Base-by-base conservation (phyloP, 2,797 vertebrate species). In the Protosalanx chinensis region DNA sequence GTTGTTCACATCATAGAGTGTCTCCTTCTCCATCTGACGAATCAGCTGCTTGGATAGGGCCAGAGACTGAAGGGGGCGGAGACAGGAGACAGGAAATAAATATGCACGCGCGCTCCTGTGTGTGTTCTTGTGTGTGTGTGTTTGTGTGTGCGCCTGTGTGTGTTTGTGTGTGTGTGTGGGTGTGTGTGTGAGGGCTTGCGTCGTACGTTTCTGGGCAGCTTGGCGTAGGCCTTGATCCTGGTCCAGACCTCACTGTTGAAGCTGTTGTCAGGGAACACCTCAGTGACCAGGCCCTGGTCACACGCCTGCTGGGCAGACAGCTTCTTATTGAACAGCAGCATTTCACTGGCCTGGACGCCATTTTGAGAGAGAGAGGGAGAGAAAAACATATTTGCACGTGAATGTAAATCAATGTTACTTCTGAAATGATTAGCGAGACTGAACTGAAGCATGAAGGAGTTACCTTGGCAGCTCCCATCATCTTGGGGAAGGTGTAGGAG, bases 311-410 rank as follows among this genome's bases (percentile, higher is more conserved):
- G 56, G 15, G 97, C 94, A 0, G 95, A 94, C 75, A 98, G 76
- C 90, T 95, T 95, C 89, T 92, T 96, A 67, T 94, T 97, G 80
- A 99, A 99, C 78, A 97, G 77, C 71, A 98, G 84, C 86, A 98
- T 87, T 84, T 98, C 95, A 46, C 58, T 86, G 73, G 96, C 96
- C 96, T 98, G 73, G 16, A 80, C 41, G 12, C 37, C 1, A 10
- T 27, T 27, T 27, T 27, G 23, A 27, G 23, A 27, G 23, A 27
- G 75, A 80, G 76, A 78, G 53, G 57, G 53, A 79, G 6, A 82
- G 10, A 59, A 7, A 46, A 33, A 66, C 32, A 58, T 16, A 30
- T 1, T 46, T n/a, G 61, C 2, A 53, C 10, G 6, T 8, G 6
- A 23, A 6, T 51, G 4, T 49, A 51, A 59, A 59, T 6, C 27